These are phyloP conservation scores for Callorhinus ursinus DNA, from an alignment of 2,113 vertebrate genomes.

Conservation along the genomic window DNA sequence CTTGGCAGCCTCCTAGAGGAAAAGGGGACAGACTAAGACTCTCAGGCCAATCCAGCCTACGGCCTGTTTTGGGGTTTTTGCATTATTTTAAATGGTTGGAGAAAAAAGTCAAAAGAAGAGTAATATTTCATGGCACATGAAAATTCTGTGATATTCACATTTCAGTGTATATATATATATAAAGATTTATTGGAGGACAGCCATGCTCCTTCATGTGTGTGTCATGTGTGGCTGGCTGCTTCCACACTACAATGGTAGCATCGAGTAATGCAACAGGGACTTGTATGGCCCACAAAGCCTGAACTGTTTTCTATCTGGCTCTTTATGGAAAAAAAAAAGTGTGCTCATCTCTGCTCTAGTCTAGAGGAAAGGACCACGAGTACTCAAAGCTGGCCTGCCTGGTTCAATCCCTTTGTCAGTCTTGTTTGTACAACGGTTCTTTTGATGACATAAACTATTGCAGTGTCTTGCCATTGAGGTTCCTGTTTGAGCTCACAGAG, in stretches of 20 bases:
- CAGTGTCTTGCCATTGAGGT: not conserved
- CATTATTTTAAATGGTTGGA: not conserved
- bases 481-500: not conserved
- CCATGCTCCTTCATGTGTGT: not conserved
- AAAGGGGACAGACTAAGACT: not conserved
- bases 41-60: not conserved
- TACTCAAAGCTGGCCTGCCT: not conserved
- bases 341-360: not conserved
- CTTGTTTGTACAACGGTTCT: not conserved
- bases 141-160: not conserved
- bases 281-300: not conserved
- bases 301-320: not conserved
- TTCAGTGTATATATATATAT: not conserved
- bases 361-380: not conserved
- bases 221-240: rapidly evolving
- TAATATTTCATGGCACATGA: not conserved
- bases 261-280: not conserved
- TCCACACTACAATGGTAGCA: not conserved
- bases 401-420: not conserved
- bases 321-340: not conserved
- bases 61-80: not conserved
- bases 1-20: not conserved
- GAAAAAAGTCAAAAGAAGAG: not conserved
- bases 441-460: not conserved
- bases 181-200: not conserved